phyloP scores from a whole-genome alignment of 1,140 invertebrate genomes.

The Littorina saxatilis region DNA sequence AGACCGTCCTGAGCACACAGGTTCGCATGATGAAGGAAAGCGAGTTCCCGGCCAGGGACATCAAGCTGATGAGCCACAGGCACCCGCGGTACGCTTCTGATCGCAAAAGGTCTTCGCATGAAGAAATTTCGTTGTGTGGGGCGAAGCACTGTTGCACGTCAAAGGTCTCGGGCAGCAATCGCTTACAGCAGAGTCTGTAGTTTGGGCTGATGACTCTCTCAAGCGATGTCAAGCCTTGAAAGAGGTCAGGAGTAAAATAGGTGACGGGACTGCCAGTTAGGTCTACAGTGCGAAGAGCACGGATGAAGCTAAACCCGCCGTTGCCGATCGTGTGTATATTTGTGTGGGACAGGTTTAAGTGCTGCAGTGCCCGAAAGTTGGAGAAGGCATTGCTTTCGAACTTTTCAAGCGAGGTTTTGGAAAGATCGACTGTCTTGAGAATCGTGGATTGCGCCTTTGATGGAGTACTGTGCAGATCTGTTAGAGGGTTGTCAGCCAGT shows the following conservation, averaged over 20 bases:
- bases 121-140: conserved; percentile 52
- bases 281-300: not conserved
- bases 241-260: not conserved
- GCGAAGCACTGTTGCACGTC: conserved; percentile 9
- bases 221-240: not conserved
- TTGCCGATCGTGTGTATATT: not conserved
- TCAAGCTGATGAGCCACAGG: conserved; percentile 49
- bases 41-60: conserved; percentile 52
- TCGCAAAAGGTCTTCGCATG: conserved; percentile 52
- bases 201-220: conserved; percentile 35
- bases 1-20: not conserved
- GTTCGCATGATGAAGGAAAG: conserved; percentile 32
- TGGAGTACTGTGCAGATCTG: not conserved
- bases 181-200: conserved; percentile 50
- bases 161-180: conserved; percentile 35
- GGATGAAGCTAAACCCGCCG: not conserved
- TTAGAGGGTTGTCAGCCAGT: conserved; percentile 10
- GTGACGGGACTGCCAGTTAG: not conserved
- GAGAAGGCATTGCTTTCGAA: conserved; percentile 19
- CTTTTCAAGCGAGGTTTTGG: not conserved
- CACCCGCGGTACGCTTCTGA: conserved; percentile 39
- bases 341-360: not conserved
- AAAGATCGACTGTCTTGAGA: not conserved
- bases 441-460: not conserved
- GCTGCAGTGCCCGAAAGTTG: not conserved